phyloP scores from a whole-genome alignment of 1,140 invertebrate species.

The Mizuhopecten yessoensis region DNA sequence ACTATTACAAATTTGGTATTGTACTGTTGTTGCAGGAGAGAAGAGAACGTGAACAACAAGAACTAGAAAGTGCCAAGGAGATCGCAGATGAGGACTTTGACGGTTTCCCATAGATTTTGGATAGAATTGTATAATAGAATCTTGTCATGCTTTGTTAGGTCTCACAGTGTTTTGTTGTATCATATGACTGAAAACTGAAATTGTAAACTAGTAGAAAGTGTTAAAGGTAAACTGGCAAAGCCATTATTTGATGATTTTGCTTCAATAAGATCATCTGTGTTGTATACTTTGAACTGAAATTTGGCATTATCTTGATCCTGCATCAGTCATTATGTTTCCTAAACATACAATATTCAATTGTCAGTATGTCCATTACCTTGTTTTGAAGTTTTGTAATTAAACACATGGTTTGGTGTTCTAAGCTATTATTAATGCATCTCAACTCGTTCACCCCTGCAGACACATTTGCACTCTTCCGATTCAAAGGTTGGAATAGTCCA shows the following conservation, averaged over 20 bases:
- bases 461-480: too few species aligned
- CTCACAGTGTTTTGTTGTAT: neutral
- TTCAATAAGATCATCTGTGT: neutral
- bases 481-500: too few species aligned
- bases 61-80: slow-evolving; percentile 98
- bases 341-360: neutral
- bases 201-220: too few species aligned
- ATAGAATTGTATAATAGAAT: neutral
- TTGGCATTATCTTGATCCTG: neutral
- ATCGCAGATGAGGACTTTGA: slow-evolving; percentile 99
- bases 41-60: slow-evolving; percentile 97
- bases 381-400: neutral
- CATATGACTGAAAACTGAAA: too few species aligned
- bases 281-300: neutral
- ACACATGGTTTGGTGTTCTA: neutral
- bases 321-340: neutral
- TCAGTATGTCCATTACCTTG: too few species aligned
- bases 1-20: too few species aligned
- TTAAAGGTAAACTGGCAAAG: neutral
- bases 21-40: slow-evolving; percentile 87
- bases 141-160: neutral
- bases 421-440: too few species aligned
- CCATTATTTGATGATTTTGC: neutral
- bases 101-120: slow-evolving; percentile 86
- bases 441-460: too few species aligned